These are phyloP conservation scores for Melipona beecheii DNA, from an alignment of 2,888 invertebrate species.

Conservation along the genomic window DNA sequence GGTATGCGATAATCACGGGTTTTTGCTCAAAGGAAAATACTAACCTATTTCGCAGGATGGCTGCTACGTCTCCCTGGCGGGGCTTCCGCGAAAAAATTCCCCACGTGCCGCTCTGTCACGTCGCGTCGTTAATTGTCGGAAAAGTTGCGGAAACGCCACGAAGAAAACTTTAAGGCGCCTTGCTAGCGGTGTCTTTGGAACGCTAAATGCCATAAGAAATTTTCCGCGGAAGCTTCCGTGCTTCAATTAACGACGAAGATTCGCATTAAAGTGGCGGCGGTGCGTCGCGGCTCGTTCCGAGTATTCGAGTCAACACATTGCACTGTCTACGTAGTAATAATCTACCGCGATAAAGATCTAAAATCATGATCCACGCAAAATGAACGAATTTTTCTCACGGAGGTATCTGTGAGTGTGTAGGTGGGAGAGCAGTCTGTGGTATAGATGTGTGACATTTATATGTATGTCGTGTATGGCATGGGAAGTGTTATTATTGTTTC, in stretches of 20 bases:
- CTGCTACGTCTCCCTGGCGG: no score
- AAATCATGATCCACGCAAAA: no score
- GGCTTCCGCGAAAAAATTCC: background rate
- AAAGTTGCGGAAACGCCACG: constrained; percentile 6
- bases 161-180: background rate
- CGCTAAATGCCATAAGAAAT: constrained; percentile 18
- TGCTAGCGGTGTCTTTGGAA: background rate
- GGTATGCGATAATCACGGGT: constrained; percentile 37
- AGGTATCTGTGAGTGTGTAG: no score
- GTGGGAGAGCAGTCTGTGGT: no score
- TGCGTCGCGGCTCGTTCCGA: background rate
- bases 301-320: constrained; percentile 1
- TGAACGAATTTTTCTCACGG: no score
- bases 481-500: no score
- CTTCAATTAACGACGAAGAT: constrained; percentile 34
- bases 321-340: no score
- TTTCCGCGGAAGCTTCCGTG: constrained; percentile 17
- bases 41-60: constrained; percentile 10
- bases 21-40: constrained; percentile 14
- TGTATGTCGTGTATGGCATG: no score
- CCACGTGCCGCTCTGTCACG: background rate
- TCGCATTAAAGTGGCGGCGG: constrained; percentile 12
- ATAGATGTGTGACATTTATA: no score
- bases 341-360: no score
- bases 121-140: background rate